Evolutionary conservation across 2,113 vertebrate species (phyloP).

Genomic region (Gavialis gangeticus): DNA sequence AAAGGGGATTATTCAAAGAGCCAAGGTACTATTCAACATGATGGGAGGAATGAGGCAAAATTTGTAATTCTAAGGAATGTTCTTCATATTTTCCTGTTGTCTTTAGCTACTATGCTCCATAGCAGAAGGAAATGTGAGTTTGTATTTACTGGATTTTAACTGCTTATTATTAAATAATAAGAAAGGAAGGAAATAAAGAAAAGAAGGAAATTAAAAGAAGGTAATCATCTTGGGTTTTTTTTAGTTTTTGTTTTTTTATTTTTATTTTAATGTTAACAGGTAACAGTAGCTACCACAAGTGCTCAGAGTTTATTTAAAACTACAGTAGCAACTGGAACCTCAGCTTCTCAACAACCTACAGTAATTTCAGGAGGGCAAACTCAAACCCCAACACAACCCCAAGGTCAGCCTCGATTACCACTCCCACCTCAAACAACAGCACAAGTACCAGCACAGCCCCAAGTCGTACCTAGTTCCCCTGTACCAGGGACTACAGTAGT

Average conservation of each 20-base stretch:
- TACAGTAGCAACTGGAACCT: constrained; percentile 71
- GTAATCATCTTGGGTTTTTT: neutral
- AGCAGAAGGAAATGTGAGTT: neutral
- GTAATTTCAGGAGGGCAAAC: constrained; percentile 60
- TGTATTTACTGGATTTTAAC: neutral
- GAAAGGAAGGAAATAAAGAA: too few species aligned
- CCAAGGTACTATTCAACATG: neutral
- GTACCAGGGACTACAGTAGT: constrained; percentile 82
- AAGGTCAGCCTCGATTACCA: constrained; percentile 45
- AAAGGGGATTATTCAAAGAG: neutral
- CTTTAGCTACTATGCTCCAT: neutral
- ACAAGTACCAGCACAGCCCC: constrained; percentile 62
- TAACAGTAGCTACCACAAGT: neutral
- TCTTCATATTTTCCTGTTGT: neutral
- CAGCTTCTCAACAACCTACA: constrained; percentile 78
- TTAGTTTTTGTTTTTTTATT: neutral
- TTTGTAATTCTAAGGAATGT: neutral
- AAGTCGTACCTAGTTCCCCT: constrained; percentile 68
- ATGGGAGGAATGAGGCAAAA: neutral
- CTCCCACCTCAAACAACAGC: constrained; percentile 50
- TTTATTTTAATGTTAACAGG: constrained; percentile 11
- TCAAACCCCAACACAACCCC: constrained; percentile 66
- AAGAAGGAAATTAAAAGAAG: neutral
- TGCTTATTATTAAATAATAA: neutral
- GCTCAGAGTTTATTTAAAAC: constrained; percentile 61